These are phyloP conservation scores for Ispidina lecontei DNA, from an alignment of 2,797 vertebrate genomes.

Conservation along the genomic window DNA sequence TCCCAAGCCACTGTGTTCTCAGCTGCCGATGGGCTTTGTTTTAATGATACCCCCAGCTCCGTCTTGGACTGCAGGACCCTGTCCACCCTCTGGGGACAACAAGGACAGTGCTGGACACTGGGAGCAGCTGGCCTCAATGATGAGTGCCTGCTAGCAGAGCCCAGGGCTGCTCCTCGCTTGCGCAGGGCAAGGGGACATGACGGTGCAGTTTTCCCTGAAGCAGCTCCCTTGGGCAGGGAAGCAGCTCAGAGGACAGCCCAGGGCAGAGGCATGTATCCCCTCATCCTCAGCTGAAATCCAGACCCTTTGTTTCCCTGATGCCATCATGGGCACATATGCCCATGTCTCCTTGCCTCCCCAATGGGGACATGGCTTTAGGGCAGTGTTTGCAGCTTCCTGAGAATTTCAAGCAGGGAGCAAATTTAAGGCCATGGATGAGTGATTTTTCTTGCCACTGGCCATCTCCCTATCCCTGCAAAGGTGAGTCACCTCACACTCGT, in stretches of 20 bases:
- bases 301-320: neutral
- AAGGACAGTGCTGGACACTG: too few species aligned
- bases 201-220: slow-evolving; percentile 11
- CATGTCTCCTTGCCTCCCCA: neutral
- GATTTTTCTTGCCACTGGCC: rapidly evolving
- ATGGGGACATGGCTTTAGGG: rapidly evolving
- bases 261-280: neutral
- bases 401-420: neutral
- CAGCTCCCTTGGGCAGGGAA: neutral
- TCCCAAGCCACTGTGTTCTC: neutral
- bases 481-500: neutral
- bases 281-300: neutral
- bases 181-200: neutral
- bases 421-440: rapidly evolving
- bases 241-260: neutral
- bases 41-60: neutral
- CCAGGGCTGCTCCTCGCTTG: neutral
- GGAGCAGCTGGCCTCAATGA: neutral
- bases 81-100: neutral
- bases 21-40: neutral
- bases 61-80: rapidly evolving
- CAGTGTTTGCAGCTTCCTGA: neutral
- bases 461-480: neutral
- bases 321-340: neutral
- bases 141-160: rapidly evolving